These are phyloP conservation scores for Coregonus ussuriensis DNA, from an alignment of 2,797 vertebrate species.

Conservation along the genomic window DNA sequence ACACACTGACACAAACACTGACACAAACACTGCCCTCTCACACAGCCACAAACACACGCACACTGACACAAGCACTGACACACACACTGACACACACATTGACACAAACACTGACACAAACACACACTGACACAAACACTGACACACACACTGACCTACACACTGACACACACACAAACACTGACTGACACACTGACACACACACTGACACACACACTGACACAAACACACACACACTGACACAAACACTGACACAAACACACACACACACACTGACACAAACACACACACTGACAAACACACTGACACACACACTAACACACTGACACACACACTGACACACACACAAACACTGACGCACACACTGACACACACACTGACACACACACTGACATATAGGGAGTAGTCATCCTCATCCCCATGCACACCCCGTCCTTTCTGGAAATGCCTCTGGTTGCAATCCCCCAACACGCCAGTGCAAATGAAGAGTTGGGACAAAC, in stretches of 20 bases:
- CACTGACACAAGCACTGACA: slow-evolving; percentile 8
- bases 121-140: neutral
- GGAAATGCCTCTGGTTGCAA: slow-evolving; percentile 35
- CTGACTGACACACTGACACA: neutral
- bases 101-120: neutral
- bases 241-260: slow-evolving; percentile 14
- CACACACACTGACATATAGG: neutral
- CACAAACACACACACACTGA: slow-evolving; percentile 1
- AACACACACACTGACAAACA: neutral
- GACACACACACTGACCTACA: neutral
- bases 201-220: neutral
- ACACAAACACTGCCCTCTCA: neutral
- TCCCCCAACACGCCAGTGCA: slow-evolving; percentile 24
- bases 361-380: slow-evolving; percentile 1
- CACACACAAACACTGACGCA: neutral
- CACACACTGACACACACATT: neutral
- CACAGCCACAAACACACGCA: neutral
- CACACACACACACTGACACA: neutral
- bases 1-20: neutral
- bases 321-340: neutral
- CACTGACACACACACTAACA: no score
- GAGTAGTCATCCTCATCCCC: slow-evolving; percentile 22
- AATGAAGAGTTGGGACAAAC: slow-evolving; percentile 20
- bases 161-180: neutral
- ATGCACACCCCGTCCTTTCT: slow-evolving; percentile 26